Evolutionary conservation across 2,797 vertebrate genomes (phyloP), one percentile per base, ranked within the genome.

Genomic region (Sphenodon punctatus): DNA sequence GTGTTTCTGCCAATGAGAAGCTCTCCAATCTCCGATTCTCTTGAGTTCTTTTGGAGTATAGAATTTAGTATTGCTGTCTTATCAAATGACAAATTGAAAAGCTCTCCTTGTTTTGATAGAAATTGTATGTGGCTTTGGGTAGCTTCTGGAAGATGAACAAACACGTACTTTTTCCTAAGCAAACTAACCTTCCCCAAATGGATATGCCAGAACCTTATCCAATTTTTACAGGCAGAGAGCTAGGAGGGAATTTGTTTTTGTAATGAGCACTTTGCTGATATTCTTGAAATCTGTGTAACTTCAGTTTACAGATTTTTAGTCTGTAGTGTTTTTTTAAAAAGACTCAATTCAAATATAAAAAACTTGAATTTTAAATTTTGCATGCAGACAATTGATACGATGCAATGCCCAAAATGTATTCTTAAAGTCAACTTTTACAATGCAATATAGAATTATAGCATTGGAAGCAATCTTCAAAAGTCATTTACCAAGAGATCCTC

Each of bases 131-230:
- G 17, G 23, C 68, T 63, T 10, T 53, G 74, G 42, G 43, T n/a
- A 68, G 14, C 76, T 27, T 34, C 51, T 82, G 64, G 64, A 78
- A 89, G 80, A 78, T 49, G 10, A 84, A 82, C 39, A 67, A 45
- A 32, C 0, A 55, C 85, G 88, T 3, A 7, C 56, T 36, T 13
- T 68, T 88, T 84, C 38, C 10, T 68, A 36, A 61, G 17, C 38
- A 67, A 87, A 20, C 56, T 69, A 80, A 72, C 36, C 51, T 80
- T 84, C 88, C 71, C 67, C 43, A 25, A 34, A 48, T 58, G 14
- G 8, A 80, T 82, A 78, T 78, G 56, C 41, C 43, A 41, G 41
- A 69, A 19, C 49, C 1, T 15, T 36, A 80, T 25, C 11, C 58
- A 73, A n/a, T 71, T 85, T 84, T 12, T 27, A 73, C 27, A 5